Evolutionary conservation across 2,113 vertebrate genomes (phyloP).

Genomic region (Ammodramus savannarum): DNA sequence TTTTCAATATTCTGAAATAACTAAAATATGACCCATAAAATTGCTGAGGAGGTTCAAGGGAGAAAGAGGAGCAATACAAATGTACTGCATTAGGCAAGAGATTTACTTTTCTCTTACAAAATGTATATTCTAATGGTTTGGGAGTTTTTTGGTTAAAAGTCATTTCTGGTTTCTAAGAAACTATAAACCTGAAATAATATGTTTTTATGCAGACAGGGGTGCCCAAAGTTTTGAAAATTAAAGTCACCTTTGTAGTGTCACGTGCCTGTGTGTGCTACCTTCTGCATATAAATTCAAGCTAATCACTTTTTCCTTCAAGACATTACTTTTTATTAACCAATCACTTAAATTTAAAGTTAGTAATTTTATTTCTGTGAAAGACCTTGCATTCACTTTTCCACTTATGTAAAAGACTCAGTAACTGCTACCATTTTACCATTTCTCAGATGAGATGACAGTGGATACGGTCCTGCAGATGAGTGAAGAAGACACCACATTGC

Average conservation of each 20-base stretch:
- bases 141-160: neutral
- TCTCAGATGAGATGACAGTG: neutral
- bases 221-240: neutral
- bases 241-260: neutral
- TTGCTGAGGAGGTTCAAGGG: neutral
- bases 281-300: neutral
- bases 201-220: neutral
- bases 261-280: neutral
- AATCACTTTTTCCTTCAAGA: neutral
- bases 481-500: neutral
- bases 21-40: neutral
- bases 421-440: neutral
- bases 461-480: neutral
- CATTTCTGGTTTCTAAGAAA: neutral
- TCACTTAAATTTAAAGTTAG: neutral
- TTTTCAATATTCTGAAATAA: neutral
- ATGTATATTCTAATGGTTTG: neutral
- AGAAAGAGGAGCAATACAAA: neutral
- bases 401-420: neutral
- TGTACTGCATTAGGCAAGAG: neutral
- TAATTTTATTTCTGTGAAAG: neutral
- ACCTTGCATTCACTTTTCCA: neutral
- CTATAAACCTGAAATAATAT: neutral
- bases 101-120: neutral
- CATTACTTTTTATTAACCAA: neutral